Conservation (phyloP, 2,113 vertebrate genomes). For the Cariama cristata region DNA sequence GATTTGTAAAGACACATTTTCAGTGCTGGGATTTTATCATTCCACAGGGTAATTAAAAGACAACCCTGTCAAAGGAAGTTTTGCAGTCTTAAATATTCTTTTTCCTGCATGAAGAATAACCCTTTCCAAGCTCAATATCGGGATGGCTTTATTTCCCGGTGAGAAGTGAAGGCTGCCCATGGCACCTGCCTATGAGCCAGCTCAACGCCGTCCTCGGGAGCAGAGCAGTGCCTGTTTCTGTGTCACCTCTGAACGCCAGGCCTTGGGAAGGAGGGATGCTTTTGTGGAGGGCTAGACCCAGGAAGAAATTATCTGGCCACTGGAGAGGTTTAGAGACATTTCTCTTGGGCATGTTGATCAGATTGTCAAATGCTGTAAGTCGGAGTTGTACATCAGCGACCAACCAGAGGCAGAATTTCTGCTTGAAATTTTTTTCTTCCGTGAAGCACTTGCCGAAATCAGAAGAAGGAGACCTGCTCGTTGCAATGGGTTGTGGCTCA, state of each 20-base stretch:
- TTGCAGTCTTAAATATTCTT: slow-evolving; percentile 12
- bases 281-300: background rate
- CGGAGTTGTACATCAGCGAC: rapidly evolving
- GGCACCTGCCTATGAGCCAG: background rate
- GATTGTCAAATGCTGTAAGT: background rate
- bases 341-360: background rate
- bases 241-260: rapidly evolving
- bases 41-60: slow-evolving; percentile 70
- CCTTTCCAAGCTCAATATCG: background rate
- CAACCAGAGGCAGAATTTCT: background rate
- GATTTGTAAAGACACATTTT: slow-evolving; percentile 69
- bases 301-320: background rate
- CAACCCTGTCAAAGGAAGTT: slow-evolving; percentile 60
- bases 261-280: background rate
- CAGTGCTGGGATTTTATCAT: slow-evolving; percentile 68
- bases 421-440: background rate
- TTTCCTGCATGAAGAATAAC: background rate
- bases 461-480: background rate
- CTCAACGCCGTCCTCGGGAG: rapidly evolving
- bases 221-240: background rate
- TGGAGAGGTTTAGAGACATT: background rate
- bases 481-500: background rate
- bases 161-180: rapidly evolving
- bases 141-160: background rate
- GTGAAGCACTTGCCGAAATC: background rate